Percentiles rank a stretch among this genome's conserved stretches.
Evolutionary conservation across 2,888 invertebrate genomes (phyloP).

Genomic region (Liodrosophila aerea): DNA sequence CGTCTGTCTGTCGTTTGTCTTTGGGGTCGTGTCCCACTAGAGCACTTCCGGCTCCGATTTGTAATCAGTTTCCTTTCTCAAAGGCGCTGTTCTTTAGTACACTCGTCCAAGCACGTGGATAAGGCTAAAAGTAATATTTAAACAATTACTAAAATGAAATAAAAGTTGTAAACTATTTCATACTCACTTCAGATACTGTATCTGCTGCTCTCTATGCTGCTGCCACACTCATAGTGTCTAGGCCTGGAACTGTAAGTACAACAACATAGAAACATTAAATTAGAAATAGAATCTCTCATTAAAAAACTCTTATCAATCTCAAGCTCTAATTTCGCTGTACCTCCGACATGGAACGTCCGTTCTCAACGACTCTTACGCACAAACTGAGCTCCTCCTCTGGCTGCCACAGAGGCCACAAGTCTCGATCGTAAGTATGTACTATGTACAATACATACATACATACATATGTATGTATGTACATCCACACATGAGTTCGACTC

Average conservation of each 20-base stretch:
- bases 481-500: constrained; percentile 34
- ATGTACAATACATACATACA: constrained; percentile 9
- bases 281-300: constrained; percentile 1
- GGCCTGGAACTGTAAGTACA: constrained; percentile 24
- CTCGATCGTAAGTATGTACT: constrained; percentile 25
- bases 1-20: constrained; percentile 16
- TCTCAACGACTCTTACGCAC: constrained; percentile 65
- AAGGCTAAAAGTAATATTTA: constrained; percentile 9
- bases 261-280: constrained; percentile 1
- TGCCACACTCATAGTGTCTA: constrained; percentile 32
- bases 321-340: background rate
- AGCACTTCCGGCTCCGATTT: constrained; percentile 65
- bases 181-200: constrained; percentile 22
- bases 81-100: constrained; percentile 11
- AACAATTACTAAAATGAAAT: background rate
- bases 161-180: too few species aligned
- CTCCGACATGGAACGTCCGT: constrained; percentile 42
- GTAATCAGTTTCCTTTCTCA: constrained; percentile 58
- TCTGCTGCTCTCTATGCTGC: constrained; percentile 8
- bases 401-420: constrained; percentile 12
- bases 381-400: constrained; percentile 47
- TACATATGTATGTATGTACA: too few species aligned
- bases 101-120: constrained; percentile 42
- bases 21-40: constrained; percentile 65
- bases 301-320: background rate